phyloP scores from a whole-genome alignment of 2,113 vertebrate species.

The Thunnus maccoyii region DNA sequence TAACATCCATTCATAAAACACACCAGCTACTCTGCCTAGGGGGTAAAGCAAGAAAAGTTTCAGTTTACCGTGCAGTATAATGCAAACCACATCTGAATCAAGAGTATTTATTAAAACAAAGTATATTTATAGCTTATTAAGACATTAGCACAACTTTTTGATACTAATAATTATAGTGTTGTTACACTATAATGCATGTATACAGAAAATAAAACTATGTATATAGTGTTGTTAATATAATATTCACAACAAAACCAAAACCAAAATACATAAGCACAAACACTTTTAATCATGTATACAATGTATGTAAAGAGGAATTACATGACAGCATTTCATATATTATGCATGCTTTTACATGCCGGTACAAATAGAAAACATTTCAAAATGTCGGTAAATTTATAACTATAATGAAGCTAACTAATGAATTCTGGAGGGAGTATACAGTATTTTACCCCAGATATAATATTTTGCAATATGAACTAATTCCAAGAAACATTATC shows the following conservation, averaged over 20 bases:
- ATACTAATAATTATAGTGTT: neutral
- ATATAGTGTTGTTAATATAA: no score
- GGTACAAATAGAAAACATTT: neutral
- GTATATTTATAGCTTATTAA: neutral
- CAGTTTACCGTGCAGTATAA: neutral
- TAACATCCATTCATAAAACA: constrained; percentile 32
- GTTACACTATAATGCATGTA: neutral
- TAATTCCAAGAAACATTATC: no score
- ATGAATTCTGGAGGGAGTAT: neutral
- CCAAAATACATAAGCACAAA: neutral
- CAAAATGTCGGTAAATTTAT: neutral
- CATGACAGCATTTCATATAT: neutral
- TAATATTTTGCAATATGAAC: no score
- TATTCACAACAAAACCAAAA: neutral
- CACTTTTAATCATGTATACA: no score
- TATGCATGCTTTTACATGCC: neutral
- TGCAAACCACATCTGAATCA: neutral
- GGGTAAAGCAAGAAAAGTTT: neutral
- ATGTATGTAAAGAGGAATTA: neutral
- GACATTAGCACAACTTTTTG: neutral
- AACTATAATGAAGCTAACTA: neutral
- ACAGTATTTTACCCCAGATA: neutral
- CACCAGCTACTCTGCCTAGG: neutral
- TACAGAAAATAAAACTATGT: neutral
- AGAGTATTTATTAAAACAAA: neutral